Evolutionary conservation across 2,888 invertebrate genomes (phyloP), one percentile per base, ranked within the genome.

Genomic region (Melitaea athalia): DNA sequence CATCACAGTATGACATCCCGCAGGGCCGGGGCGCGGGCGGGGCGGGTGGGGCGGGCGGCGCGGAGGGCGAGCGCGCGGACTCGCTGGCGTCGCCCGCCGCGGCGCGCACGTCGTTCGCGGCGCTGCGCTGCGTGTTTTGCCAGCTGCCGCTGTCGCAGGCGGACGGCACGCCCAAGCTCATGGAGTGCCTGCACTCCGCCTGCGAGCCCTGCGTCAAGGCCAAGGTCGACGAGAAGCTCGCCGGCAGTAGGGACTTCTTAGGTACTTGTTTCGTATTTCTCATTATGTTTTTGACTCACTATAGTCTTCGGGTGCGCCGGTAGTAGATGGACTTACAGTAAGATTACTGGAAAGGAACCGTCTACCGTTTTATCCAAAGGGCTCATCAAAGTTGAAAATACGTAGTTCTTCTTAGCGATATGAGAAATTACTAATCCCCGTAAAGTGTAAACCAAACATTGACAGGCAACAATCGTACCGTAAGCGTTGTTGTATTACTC

Each of bases 161-260:
- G n/a, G 89, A 89, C 3, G 92, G 92, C 78, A 89, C 88, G 63
- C 97, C 98, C 47, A 97, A 97, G 90, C 93, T 98, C 70, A 92
- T 98, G 81, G 97, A 97, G 88, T 98, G 98, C 85, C 93, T 98
- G 76, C 98, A 98, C 87, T 96, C 97, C 64, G 95, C 96, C 70
- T 98, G 98, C 85, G 94, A 95, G 67, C 93, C 94, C 72, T 97
- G 97, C 88, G 91, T 97, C 77, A 94, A 93, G 75, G 93, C 94
- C 68, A 96, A 96, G 86, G 87, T 96, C 42, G 91, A 92, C 24
- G 92, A 92, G 78, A 85, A 85, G 55, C 86, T 87, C 55, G 81
- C 86, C 50, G 80, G 78, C 75, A 84, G 84, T 61, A 79, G 88
- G 66, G 92, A 93, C 75, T 92, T 88, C 72, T 75, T 90, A 65